phyloP scores from a whole-genome alignment of 2,113 vertebrate species.

The Martes martes region DNA sequence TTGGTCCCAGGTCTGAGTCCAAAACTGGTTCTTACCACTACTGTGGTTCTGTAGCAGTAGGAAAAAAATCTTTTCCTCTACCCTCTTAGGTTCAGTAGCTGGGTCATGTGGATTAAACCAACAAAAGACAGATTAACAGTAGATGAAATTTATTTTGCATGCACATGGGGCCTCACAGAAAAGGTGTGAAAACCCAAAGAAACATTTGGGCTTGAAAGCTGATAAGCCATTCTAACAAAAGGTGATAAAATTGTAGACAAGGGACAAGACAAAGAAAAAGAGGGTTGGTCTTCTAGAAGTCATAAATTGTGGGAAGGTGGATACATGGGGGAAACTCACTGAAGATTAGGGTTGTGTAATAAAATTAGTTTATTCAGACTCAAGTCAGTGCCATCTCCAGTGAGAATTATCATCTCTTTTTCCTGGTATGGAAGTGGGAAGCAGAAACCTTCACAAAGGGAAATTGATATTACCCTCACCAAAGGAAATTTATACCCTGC shows the following conservation, averaged over 20 bases:
- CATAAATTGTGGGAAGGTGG: neutral
- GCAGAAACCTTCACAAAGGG: neutral
- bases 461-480: neutral
- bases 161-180: neutral
- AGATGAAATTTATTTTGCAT: neutral
- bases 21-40: neutral
- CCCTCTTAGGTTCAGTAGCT: neutral
- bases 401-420: neutral
- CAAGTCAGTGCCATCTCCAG: neutral
- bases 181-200: neutral
- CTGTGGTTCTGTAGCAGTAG: neutral
- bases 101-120: neutral
- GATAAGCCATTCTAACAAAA: neutral
- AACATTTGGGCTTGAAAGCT: neutral
- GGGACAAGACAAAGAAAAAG: neutral
- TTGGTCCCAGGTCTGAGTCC: neutral
- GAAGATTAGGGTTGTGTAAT: neutral
- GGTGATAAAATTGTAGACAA: neutral
- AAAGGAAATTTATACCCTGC: neutral
- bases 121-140: neutral
- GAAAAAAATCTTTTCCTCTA: neutral
- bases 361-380: neutral
- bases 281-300: neutral
- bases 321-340: neutral
- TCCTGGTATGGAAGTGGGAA: neutral